Evolutionary conservation across 2,888 invertebrate genomes (phyloP).

Genomic region (Agriopis marginaria): DNA sequence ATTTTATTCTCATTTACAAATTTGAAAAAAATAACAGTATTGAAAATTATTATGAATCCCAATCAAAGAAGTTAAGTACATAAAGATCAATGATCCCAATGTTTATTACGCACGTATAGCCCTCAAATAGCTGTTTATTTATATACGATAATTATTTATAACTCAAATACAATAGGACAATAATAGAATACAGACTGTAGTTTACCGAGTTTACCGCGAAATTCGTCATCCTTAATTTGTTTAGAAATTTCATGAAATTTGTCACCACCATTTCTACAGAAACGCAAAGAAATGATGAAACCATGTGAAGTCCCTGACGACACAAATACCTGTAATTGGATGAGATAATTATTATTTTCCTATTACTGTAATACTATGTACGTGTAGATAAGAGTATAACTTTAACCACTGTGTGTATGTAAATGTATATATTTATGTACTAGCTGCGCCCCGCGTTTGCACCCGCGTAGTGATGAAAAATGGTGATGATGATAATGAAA

Average conservation of each 20-base stretch:
- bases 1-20: no score
- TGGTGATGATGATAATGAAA: no score
- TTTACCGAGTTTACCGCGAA: neutral
- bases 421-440: no score
- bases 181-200: neutral
- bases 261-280: neutral
- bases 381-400: slow-evolving; percentile 19
- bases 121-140: slow-evolving; percentile 4
- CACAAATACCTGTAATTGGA: slow-evolving; percentile 21
- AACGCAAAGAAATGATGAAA: neutral
- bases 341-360: slow-evolving; percentile 23
- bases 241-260: neutral
- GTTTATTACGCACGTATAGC: neutral
- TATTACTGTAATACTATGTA: slow-evolving; percentile 19
- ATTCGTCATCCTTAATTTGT: neutral
- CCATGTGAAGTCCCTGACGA: slow-evolving; percentile 9
- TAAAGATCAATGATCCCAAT: no score
- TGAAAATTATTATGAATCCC: neutral
- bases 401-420: no score
- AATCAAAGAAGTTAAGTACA: no score
- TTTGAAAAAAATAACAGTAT: neutral
- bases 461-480: no score
- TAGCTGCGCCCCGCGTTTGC: no score
- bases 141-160: slow-evolving; percentile 6
- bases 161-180: neutral